phyloP scores from a whole-genome alignment of 1,140 invertebrate species.

The Belonocnema kinseyi region DNA sequence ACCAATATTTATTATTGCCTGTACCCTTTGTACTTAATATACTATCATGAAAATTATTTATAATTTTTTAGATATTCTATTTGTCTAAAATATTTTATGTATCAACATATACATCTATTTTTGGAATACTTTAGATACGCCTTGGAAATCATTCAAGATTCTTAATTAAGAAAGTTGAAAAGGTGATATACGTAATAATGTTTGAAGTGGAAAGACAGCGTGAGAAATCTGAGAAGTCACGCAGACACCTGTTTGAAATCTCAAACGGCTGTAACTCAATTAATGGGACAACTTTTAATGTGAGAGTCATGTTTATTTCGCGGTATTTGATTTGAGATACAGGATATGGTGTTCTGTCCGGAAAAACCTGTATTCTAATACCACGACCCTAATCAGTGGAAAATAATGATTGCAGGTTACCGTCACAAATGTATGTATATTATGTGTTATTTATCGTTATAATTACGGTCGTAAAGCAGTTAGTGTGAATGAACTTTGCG shows the following conservation, averaged over 20 bases:
- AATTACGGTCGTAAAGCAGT: slow-evolving; percentile 14
- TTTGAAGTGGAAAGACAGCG: neutral
- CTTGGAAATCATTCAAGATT: neutral
- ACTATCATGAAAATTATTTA: too few species aligned
- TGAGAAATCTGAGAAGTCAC: neutral
- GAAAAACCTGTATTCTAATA: slow-evolving; percentile 21
- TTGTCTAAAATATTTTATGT: too few species aligned
- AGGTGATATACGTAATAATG: neutral
- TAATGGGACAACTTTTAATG: slow-evolving; percentile 11
- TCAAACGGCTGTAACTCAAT: slow-evolving; percentile 26
- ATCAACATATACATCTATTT: too few species aligned
- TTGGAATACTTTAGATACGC: too few species aligned
- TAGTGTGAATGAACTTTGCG: slow-evolving; percentile 12
- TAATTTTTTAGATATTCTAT: too few species aligned
- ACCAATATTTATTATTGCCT: neutral
- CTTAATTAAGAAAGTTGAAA: neutral
- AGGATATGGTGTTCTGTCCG: neutral
- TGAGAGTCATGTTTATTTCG: slow-evolving; percentile 27
- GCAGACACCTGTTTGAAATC: slow-evolving; percentile 22
- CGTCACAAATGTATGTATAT: slow-evolving; percentile 16
- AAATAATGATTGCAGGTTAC: slow-evolving; percentile 28
- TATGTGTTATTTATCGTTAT: slow-evolving; percentile 20
- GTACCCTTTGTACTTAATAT: too few species aligned
- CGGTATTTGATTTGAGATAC: slow-evolving; percentile 22
- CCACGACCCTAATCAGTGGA: slow-evolving; percentile 2